Base-by-base conservation (phyloP, 2,888 invertebrate species). In the Caenorhabditis auriculariae region DNA sequence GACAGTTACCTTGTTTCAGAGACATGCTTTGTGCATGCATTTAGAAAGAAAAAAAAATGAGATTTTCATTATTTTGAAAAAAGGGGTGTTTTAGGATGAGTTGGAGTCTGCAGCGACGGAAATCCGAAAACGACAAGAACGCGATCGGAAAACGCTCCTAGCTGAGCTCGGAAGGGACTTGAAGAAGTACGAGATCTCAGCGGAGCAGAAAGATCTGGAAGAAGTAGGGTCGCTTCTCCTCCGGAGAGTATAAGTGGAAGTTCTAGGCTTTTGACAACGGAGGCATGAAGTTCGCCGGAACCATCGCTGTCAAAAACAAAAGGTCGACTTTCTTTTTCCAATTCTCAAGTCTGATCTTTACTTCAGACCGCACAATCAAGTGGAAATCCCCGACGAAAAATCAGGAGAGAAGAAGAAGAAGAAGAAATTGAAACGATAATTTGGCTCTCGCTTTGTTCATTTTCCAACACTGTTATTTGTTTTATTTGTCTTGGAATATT, bases 81-180 rank as follows among this genome's bases (percentile, higher is more conserved):
- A n/a, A n/a, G n/a, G n/a, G n/a, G n/a, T n/a, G n/a, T n/a, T 69
- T 17, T 60, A 76, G 60, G 74, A 78, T 7, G 78, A 78, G 15
- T 54, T 79, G 38, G 58, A 71, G 39, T 65, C 63, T 17, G 77
- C 72, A n/a, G 77, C 73, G 19, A 60, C 66, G 27, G 76, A 77
- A 41, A 72, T 77, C 42, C 55, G 61, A 39, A 57, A 54, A 19
- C 60, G 76, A 12, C 74, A 79, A 32, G 70, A 70, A 12, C 47
- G 60, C 23, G 78, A 78, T 46, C 60, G 66, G 29, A 63, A 70
- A 47, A 63, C 60, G 17, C 57, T 76, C 51, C 42, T 67, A 19
- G 54, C 57, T 1, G 75, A 77, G 41, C 54, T 78, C 2, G 71
- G 64, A 23, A 53, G 42, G 2, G 64, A 63, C 4, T 52, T 76